Conservation (phyloP, 2,113 vertebrate species). For the Protomyctophum bolini region DNA sequence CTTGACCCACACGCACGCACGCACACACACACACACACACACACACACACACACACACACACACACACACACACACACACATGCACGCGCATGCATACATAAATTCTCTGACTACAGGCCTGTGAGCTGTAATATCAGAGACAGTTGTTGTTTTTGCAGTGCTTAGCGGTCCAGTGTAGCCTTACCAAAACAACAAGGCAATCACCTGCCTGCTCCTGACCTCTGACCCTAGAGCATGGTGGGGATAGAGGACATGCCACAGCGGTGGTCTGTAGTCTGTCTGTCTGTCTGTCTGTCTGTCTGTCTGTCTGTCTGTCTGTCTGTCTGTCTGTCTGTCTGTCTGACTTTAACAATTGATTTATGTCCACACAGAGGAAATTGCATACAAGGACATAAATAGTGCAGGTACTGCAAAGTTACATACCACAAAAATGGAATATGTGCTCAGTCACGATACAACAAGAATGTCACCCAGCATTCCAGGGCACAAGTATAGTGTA, state of each 20-base stretch:
- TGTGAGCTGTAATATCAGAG: slow-evolving; percentile 70
- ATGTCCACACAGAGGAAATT: background rate
- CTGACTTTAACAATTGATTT: no score
- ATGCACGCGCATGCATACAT: slow-evolving; percentile 36
- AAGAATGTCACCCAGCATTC: no score
- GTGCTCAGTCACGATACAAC: no score
- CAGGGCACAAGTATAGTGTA: no score
- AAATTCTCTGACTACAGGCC: slow-evolving; percentile 46
- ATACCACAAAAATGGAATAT: background rate
- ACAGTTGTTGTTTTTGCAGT: slow-evolving; percentile 75
- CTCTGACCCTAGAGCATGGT: slow-evolving; percentile 62
- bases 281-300: no score
- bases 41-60: slow-evolving; percentile 26
- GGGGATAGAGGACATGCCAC: slow-evolving; percentile 61
- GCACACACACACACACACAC: slow-evolving; percentile 8
- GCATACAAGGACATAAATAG: no score
- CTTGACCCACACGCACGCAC: slow-evolving; percentile 42
- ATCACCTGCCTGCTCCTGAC: slow-evolving; percentile 71
- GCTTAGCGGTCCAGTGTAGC: slow-evolving; percentile 64
- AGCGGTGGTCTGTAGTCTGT: slow-evolving; percentile 48
- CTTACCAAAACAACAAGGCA: slow-evolving; percentile 78
- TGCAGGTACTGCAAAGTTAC: no score
- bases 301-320: no score
- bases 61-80: slow-evolving; percentile 26
- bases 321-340: no score